Evolutionary conservation across 2,797 vertebrate species (phyloP).

Genomic region (Rhinogobio ventralis): DNA sequence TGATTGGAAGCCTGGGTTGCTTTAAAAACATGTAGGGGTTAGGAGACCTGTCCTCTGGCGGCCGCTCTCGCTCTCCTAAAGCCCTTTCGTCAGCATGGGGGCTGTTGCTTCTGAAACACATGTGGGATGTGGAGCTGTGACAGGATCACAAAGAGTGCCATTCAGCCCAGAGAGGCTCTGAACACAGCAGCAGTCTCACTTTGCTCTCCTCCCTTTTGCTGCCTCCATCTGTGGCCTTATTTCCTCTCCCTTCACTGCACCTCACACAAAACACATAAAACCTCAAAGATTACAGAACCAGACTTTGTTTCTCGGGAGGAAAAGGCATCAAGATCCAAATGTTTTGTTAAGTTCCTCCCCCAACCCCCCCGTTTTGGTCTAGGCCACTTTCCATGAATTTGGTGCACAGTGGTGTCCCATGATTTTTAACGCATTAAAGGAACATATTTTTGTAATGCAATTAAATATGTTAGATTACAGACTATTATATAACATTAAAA

Average conservation of each 20-base stretch:
- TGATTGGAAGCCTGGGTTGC: constrained; percentile 19
- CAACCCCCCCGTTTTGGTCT: not conserved
- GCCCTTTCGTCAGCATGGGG: constrained; percentile 11
- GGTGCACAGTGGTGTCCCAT: not conserved
- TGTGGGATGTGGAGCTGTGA: constrained; percentile 58
- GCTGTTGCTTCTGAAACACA: constrained; percentile 49
- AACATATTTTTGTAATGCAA: not conserved
- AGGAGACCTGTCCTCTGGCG: constrained; percentile 18
- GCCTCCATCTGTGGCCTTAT: constrained; percentile 44
- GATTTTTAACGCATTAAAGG: not conserved
- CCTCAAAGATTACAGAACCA: constrained; percentile 27
- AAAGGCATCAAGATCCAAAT: not conserved
- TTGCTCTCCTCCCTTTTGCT: constrained; percentile 40
- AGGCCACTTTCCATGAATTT: not conserved
- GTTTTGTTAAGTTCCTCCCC: not conserved
- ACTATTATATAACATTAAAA: not conserved
- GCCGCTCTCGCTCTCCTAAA: constrained; percentile 33
- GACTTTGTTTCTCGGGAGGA: not conserved
- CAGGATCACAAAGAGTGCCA: constrained; percentile 61
- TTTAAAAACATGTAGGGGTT: constrained; percentile 33
- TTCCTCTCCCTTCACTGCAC: constrained; percentile 39
- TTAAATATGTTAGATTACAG: not conserved
- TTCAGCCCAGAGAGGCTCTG: constrained; percentile 58
- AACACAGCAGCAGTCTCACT: constrained; percentile 41
- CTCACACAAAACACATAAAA: constrained; percentile 20